These are phyloP conservation scores for Porites lobata DNA, from an alignment of 92 coral and sea anemone genomes.

Conservation along the genomic window DNA sequence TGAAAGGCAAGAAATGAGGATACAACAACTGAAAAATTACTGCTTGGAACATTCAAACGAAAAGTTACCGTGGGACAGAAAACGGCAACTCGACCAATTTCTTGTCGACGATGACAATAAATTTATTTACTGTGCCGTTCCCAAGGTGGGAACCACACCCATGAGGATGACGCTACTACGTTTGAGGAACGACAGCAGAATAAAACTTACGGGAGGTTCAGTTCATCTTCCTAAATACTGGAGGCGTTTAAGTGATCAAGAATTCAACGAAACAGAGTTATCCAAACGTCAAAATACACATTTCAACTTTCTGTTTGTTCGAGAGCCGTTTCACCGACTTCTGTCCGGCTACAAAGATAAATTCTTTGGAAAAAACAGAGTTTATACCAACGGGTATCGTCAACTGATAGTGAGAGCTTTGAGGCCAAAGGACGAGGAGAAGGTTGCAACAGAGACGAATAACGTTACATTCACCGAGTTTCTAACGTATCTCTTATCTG, in stretches of 20 bases:
- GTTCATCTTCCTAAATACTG: slow-evolving; percentile 22
- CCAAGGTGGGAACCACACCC: slow-evolving; percentile 45
- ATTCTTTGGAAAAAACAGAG: slow-evolving; percentile 44
- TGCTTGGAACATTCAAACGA: neutral
- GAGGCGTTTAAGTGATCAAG: slow-evolving; percentile 36
- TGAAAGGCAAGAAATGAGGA: slow-evolving; percentile 18
- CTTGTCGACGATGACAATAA: slow-evolving; percentile 34
- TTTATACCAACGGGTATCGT: slow-evolving; percentile 33
- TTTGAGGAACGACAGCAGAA: slow-evolving; percentile 14
- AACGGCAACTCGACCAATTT: neutral
- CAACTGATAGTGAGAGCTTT: slow-evolving; percentile 12
- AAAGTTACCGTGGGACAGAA: neutral
- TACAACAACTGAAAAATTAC: slow-evolving; percentile 21
- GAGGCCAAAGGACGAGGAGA: slow-evolving; percentile 27
- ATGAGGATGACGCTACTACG: slow-evolving; percentile 16
- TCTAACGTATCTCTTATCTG: slow-evolving; percentile 36
- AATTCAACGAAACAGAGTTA: slow-evolving; percentile 21
- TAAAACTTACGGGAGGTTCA: neutral
- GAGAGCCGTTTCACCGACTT: slow-evolving; percentile 71
- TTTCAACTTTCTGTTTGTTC: slow-evolving; percentile 65
- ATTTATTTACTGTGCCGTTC: slow-evolving; percentile 37
- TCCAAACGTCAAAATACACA: slow-evolving; percentile 39
- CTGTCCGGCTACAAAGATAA: slow-evolving; percentile 64
- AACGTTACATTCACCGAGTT: slow-evolving; percentile 69
- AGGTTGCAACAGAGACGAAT: neutral